Evolutionary conservation across 2,113 vertebrate genomes (phyloP), one percentile per base, ranked within the genome.

Genomic region (Osmerus mordax): DNA sequence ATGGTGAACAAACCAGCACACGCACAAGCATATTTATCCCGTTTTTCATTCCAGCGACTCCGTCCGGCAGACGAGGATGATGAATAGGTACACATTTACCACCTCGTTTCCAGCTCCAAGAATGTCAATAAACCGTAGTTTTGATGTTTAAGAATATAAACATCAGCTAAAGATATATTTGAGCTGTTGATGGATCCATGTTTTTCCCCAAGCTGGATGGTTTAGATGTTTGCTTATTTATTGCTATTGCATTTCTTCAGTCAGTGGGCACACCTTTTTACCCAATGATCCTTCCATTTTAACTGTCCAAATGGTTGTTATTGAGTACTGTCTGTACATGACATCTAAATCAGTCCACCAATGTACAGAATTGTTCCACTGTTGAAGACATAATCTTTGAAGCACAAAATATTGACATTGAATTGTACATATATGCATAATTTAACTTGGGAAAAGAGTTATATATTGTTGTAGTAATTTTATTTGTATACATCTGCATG

Each of bases 211-310:
- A 55, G 79, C 59, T 75, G 54, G 60, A 55, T 29, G 51, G 54
- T 83, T 51, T 74, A 56, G 58, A 77, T 88, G 78, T 82, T 78
- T 87, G 76, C 78, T 84, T 87, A 86, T 89, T 88, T 88, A 85
- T 90, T 89, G 36, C 14, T 32, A 65, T 65, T 61, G 81, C 41
- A 65, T 71, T 64, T 72, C 73, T 21, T 55, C 54, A 65, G 16
- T 65, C 63, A n/a, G 28, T 53, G 72, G 66, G 15, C 55, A 66
- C 74, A 75, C 67, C 72, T 71, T 14, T 28, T 28, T 28, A 21
- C 60, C 60, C 41, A 47, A 7, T 47, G 7, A 5, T 47, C 41
- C 41, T 9, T 47, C 41, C 32, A 55, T 56, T 56, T 56, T 18
- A 56, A 18, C 4, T 8, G 55, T 8, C 55, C 11, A 56, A 5